Percentiles rank a stretch among this genome's conserved stretches.
Evolutionary conservation across 2,797 vertebrate species (phyloP).

Genomic region (Acrossocheilus wenchowensis): DNA sequence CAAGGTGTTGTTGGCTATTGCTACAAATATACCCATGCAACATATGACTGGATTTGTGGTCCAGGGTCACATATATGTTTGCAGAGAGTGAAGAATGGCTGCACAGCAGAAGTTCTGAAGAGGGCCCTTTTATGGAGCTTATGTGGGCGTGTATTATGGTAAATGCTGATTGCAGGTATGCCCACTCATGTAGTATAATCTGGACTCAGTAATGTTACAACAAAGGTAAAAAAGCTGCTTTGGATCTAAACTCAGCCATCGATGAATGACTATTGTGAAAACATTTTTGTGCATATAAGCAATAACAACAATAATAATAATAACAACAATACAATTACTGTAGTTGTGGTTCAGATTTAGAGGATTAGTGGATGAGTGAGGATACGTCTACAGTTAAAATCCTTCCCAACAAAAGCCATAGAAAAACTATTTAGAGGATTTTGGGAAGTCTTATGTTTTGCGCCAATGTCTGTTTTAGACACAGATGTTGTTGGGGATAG

Average conservation of each 20-base stretch:
- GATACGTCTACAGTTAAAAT: background rate
- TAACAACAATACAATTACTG: background rate
- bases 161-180: background rate
- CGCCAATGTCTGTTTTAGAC: constrained; percentile 10
- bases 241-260: too few species aligned
- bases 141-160: background rate
- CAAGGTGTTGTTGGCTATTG: too few species aligned
- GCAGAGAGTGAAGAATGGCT: background rate
- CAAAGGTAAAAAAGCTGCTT: background rate
- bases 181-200: background rate
- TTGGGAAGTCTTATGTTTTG: background rate
- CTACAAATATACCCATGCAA: too few species aligned
- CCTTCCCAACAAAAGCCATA: background rate
- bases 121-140: background rate
- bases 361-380: background rate
- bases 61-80: too few species aligned
- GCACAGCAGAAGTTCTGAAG: background rate
- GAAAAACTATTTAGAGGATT: background rate
- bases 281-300: background rate
- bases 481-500: background rate
- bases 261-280: background rate
- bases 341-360: background rate
- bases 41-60: too few species aligned
- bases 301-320: background rate
- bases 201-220: background rate